Evolutionary conservation across 2,113 vertebrate species (phyloP), one percentile per base, ranked within the genome.

Genomic region (Cyprinodon brontotheroides): DNA sequence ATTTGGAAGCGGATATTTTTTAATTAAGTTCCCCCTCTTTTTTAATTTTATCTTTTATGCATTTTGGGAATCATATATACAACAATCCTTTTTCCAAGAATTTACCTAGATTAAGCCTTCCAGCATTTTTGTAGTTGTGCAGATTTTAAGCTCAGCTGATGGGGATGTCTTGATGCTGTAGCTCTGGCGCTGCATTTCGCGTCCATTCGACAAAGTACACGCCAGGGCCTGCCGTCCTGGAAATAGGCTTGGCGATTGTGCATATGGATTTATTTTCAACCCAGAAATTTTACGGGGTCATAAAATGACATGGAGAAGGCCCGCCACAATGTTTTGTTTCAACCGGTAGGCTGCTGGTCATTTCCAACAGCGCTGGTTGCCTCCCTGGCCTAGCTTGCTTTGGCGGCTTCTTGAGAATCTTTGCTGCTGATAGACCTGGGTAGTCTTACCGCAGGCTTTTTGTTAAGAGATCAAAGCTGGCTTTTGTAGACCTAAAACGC

Each of bases 401-500:
- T 84, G 89, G 91, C 90, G 90, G 89, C 86, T 85, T 86, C 64
- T 78, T 86, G 86, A 82, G 84, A 90, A 84, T n/a, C n/a, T n/a
- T n/a, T n/a, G n/a, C n/a, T n/a, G n/a, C n/a, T n/a, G n/a, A n/a
- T n/a, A n/a, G n/a, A n/a, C n/a, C n/a, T n/a, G n/a, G n/a, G n/a
- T n/a, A n/a, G 91, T 90, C 53, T 62, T 50, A 40, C 12, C 10
- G 11, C 17, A 20, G 39, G 29, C n/a, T 53, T n/a, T 13, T 50
- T 64, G 72, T 81, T 61, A 70, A 61, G 65, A 53, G 76, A 64
- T 67, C 3, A 9, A 74, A 80, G 92, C 91, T 86, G 89, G 91
- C 92, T 93, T 96, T 96, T 97, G 96, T 98, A 97, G 96, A 97
- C 96, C 97, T 97, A n/a, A n/a, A n/a, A n/a, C n/a, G n/a, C n/a